Conservation (phyloP, 23 tunicate species). For the Styela clava region DNA sequence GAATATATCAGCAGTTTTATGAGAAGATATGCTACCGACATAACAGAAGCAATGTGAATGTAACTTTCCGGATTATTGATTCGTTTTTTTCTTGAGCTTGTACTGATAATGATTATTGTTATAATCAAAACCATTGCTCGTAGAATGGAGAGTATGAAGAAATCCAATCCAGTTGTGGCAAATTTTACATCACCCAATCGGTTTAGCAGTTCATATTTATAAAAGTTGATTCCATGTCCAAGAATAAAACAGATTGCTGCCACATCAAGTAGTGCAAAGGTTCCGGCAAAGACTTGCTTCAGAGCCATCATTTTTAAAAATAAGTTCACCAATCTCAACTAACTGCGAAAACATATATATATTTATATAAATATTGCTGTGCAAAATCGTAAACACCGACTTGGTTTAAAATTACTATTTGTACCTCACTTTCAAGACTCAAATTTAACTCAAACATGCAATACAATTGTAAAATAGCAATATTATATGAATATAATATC, state of each 20-base stretch:
- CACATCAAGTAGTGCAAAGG: constrained; percentile 15
- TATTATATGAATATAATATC: too few species aligned
- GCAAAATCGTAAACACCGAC: too few species aligned
- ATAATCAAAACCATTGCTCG: constrained; percentile 30
- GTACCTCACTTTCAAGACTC: too few species aligned
- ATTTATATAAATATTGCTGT: too few species aligned
- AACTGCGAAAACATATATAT: too few species aligned
- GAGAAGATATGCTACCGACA: constrained; percentile 28
- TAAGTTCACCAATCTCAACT: too few species aligned
- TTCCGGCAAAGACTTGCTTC: not conserved
- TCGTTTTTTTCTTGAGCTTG: constrained; percentile 34
- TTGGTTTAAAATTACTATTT: too few species aligned
- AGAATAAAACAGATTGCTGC: constrained; percentile 19
- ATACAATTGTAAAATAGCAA: too few species aligned
- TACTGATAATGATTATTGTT: constrained; percentile 27
- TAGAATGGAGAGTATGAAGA: constrained; percentile 33
- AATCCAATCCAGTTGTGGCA: constrained; percentile 42
- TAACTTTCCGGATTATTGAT: not conserved
- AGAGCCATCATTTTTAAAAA: too few species aligned
- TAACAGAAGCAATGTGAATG: constrained; percentile 10
- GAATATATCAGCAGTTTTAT: constrained; percentile 46
- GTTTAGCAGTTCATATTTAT: constrained; percentile 18
- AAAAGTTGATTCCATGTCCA: constrained; percentile 35
- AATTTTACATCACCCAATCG: constrained; percentile 28
- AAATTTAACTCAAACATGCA: too few species aligned